Base-by-base conservation (phyloP, 2,888 invertebrate species). In the Limnephilus auricula region DNA sequence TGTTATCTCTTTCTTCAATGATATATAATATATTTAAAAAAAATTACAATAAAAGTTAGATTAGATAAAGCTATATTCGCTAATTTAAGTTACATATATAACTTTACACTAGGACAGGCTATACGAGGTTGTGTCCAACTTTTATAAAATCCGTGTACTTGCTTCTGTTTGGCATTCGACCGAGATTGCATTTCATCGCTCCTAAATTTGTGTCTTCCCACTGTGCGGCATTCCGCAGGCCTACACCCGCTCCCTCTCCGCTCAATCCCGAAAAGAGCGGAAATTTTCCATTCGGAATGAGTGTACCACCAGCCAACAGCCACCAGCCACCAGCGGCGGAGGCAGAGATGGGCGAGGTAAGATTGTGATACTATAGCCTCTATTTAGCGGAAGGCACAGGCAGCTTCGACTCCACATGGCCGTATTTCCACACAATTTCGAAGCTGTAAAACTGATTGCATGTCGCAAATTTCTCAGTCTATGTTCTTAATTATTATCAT, bases 281-380 rank as follows among this genome's bases (percentile, higher is more conserved):
- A 32, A 50, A 82, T 89, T 89, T 89, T 89, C 89, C 89, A 82
- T 89, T 82, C 45, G 37, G 45, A 89, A 89, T 80, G 32, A 89
- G 50, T 89, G 82, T n/a, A 37, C 50, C 65, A 50, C 34, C 50
- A 34, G 15, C 83, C 86, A 86, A 30, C 86, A 45, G 45, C 45
- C 37, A 37, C 37, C 37, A 37, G 37, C 37, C 9, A 15, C 2
- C 45, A 50, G 50, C 50, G 50, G 18, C 50, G 6, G 25, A 65
- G 25, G 65, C 65, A 86, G 86, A 86, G 86, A 86, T 86, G 65
- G 32, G 65, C 65, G 30, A 86, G 86, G 65, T 86, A 86, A 86
- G 86, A 86, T 86, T 86, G 86, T n/a, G 25, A 12, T 40, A 34
- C 18, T 30, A 25, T 13, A n/a, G 18, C 32, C 32, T 84, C n/a